Base-by-base conservation (phyloP, 2,797 vertebrate genomes). In the Gastrophryne carolinensis region DNA sequence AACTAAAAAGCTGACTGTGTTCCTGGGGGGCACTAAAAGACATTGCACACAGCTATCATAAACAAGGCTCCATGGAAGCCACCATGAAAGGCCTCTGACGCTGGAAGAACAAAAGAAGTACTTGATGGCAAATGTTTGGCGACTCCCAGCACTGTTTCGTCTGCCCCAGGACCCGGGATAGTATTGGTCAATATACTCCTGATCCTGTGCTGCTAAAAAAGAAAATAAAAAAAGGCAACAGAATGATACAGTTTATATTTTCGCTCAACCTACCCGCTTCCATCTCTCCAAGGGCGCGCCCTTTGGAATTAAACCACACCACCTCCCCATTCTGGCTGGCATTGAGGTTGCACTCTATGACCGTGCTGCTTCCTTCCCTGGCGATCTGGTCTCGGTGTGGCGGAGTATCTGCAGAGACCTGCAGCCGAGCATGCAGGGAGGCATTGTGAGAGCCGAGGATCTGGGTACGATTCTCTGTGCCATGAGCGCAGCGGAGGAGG, bases 261-360 rank as follows among this genome's bases (percentile, higher is more conserved):
- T 15, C 73, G 6, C 29, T 44, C 1, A 34, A 12, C 85, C 87
- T 84, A 95, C 94, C 92, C 88, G 80, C 78, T 27, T 56, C 81
- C 11, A 83, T 72, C 66, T 87, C 83, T 8, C 81, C 84, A 75
- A 94, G 88, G 11, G 88, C 78, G 30, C 58, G 81, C 62, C 95
- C 95, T 86, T 91, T 95, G 17, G 95, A 91, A 83, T 94, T 94
- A 83, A 87, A 95, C 96, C 96, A 98, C 77, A 76, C 81, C n/a
- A 96, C 68, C 39, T 85, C 82, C 79, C 86, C 86, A 50, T 85
- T 66, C 2, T 78, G 81, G 79, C 52, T 78, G 73, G 80, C 81
- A 0, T 92, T 94, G 79, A 94, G 87, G 75, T 95, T 95, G 82
- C 96, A 98, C 80, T 90, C 82, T 1, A 98, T 88, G 44, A 93